Conservation (phyloP, 2,797 vertebrate genomes). For the Brachyrhaphis roseni region DNA sequence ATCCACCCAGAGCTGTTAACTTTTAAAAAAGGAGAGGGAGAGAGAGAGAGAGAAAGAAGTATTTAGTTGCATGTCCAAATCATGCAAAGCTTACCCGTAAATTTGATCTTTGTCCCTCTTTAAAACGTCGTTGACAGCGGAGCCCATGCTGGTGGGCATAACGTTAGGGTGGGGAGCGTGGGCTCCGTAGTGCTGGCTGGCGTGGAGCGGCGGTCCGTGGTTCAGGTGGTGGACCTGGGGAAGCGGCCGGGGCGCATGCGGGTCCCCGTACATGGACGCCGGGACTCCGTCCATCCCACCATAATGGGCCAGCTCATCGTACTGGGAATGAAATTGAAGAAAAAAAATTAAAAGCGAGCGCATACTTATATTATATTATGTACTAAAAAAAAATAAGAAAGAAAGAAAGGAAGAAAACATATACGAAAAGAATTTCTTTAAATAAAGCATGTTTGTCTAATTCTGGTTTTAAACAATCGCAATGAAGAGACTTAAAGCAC, state of each 20-base stretch:
- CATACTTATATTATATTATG: constrained; percentile 33
- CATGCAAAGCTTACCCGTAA: constrained; percentile 90
- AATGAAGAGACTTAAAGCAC: constrained; percentile 39
- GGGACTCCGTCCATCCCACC: constrained; percentile 99
- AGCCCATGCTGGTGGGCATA: constrained; percentile 99
- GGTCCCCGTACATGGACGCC: constrained; percentile 98
- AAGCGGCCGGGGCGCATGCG: constrained; percentile 96
- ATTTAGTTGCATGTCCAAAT: constrained; percentile 8
- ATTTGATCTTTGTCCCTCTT: constrained; percentile 99
- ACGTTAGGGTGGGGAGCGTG: constrained; percentile 98
- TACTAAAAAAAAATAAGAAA: not conserved
- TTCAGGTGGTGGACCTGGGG: constrained; percentile 99
- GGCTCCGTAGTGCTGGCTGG: constrained; percentile 98
- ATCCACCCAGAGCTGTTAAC: constrained; percentile 43
- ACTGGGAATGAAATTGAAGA: constrained; percentile 85
- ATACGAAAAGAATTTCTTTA: constrained; percentile 39
- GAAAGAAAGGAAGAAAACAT: constrained; percentile 20
- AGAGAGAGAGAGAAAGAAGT: no score
- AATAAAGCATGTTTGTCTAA: constrained; percentile 50
- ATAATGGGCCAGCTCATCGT: constrained; percentile 99
- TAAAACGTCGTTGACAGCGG: constrained; percentile 99
- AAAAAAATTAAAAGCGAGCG: constrained; percentile 54
- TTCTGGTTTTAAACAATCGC: constrained; percentile 32
- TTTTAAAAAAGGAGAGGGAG: not conserved
- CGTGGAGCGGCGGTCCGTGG: constrained; percentile 98